phyloP scores from a whole-genome alignment of 2,888 invertebrate genomes.

The Linnaemya vulpina region DNA sequence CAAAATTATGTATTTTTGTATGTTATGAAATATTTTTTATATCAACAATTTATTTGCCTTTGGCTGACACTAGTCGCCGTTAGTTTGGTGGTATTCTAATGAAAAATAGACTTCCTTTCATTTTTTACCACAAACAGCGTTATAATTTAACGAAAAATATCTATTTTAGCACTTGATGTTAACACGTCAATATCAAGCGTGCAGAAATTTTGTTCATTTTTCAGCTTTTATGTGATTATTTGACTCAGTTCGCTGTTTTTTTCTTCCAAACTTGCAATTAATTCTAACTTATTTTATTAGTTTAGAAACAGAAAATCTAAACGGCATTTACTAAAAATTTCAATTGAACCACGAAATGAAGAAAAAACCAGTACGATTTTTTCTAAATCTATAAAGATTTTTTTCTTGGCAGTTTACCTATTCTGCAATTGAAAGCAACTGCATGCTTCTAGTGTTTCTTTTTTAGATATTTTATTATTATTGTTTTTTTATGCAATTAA shows the following conservation, averaged over 20 bases:
- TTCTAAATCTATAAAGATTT: not conserved
- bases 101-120: slow-evolving; percentile 59
- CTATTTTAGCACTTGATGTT: slow-evolving; percentile 60
- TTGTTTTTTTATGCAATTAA: slow-evolving; percentile 19
- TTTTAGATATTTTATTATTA: not conserved
- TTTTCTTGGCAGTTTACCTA: not conserved
- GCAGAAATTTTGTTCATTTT: not conserved
- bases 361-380: slow-evolving; percentile 47
- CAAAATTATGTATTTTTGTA: not conserved
- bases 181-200: slow-evolving; percentile 52
- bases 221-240: not conserved
- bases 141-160: not conserved
- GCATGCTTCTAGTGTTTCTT: not conserved
- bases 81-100: slow-evolving; percentile 28
- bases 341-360: slow-evolving; percentile 32
- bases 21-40: slow-evolving; percentile 15
- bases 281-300: slow-evolving; percentile 8
- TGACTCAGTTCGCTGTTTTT: not conserved
- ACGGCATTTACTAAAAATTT: slow-evolving; percentile 38
- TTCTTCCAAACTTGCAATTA: slow-evolving; percentile 32
- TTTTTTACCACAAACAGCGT: slow-evolving; percentile 20
- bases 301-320: slow-evolving; percentile 37
- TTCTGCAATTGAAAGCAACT: slow-evolving; percentile 8
- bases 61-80: slow-evolving; percentile 22
- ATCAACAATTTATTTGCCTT: not conserved